Conservation (phyloP, 2,797 vertebrate genomes). For the Champsocephalus gunnari region DNA sequence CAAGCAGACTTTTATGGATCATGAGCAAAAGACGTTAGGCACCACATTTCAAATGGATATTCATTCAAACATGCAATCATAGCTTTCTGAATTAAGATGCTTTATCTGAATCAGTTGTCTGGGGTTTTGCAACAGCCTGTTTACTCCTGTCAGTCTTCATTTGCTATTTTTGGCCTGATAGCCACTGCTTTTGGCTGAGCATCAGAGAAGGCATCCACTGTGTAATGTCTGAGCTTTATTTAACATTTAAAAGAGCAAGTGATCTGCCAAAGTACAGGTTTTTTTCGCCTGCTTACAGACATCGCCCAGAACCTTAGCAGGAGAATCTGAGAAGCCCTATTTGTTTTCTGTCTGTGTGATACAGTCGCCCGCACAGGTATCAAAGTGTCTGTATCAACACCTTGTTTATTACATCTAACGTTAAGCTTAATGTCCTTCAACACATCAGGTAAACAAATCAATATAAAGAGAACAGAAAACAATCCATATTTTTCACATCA, state of each 20-base stretch:
- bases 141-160: constrained; percentile 2
- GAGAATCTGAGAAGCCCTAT: constrained; percentile 12
- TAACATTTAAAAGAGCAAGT: constrained; percentile 61
- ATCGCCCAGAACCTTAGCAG: constrained; percentile 9
- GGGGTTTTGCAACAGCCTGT: constrained; percentile 19
- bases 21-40: not conserved
- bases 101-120: constrained; percentile 9
- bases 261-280: constrained; percentile 33
- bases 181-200: constrained; percentile 24
- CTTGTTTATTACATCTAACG: constrained; percentile 3
- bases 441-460: not conserved
- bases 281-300: constrained; percentile 21
- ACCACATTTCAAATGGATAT: not conserved
- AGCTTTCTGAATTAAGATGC: constrained; percentile 12
- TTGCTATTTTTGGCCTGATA: constrained; percentile 42
- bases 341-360: constrained; percentile 13
- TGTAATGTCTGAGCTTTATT: constrained; percentile 57
- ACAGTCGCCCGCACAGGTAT: not conserved
- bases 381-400: not conserved
- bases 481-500: not conserved
- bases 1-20: not conserved
- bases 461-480: constrained; percentile 15
- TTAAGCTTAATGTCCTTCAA: not conserved
- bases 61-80: constrained; percentile 17
- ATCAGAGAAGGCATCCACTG: constrained; percentile 45